These are phyloP conservation scores for Serilophus lunatus DNA, from an alignment of 2,113 vertebrate genomes.

Conservation along the genomic window DNA sequence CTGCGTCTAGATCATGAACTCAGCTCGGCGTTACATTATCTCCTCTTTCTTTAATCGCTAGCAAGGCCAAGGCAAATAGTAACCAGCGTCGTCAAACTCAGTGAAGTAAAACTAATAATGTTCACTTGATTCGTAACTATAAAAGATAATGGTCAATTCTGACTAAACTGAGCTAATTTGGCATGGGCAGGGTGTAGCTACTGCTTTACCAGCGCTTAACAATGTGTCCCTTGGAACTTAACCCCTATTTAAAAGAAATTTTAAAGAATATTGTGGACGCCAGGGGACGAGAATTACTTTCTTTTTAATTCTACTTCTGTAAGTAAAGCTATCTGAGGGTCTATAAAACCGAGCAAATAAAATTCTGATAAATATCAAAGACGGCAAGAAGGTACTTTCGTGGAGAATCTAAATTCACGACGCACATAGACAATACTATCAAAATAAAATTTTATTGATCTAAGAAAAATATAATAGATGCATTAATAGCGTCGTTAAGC, in stretches of 20 bases:
- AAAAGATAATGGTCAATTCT: slow-evolving; percentile 77
- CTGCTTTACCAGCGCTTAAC: slow-evolving; percentile 66
- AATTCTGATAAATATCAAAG: slow-evolving; percentile 48
- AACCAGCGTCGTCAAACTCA: slow-evolving; percentile 43
- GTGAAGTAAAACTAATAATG: slow-evolving; percentile 68
- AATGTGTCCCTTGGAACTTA: slow-evolving; percentile 65
- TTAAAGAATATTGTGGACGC: slow-evolving; percentile 55
- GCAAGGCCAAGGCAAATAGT: slow-evolving; percentile 72
- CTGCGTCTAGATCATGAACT: slow-evolving; percentile 47
- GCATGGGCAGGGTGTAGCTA: slow-evolving; percentile 52
- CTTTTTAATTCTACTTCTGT: slow-evolving; percentile 34
- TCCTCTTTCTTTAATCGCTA: slow-evolving; percentile 64
- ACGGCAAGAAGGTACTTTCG: neutral
- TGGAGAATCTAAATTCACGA: slow-evolving; percentile 7
- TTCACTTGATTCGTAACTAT: slow-evolving; percentile 72
- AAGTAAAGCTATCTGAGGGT: slow-evolving; percentile 36
- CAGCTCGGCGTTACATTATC: neutral
- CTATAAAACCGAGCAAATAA: slow-evolving; percentile 46
- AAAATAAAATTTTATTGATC: slow-evolving; percentile 66
- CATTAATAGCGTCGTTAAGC: slow-evolving; percentile 58
- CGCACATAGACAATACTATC: slow-evolving; percentile 11
- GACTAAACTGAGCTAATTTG: slow-evolving; percentile 63
- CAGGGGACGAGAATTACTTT: slow-evolving; percentile 30
- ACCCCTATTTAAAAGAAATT: slow-evolving; percentile 57
- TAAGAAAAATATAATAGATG: slow-evolving; percentile 61